Conservation (phyloP, 1,140 invertebrate species). For the Polypedilum pembai region DNA sequence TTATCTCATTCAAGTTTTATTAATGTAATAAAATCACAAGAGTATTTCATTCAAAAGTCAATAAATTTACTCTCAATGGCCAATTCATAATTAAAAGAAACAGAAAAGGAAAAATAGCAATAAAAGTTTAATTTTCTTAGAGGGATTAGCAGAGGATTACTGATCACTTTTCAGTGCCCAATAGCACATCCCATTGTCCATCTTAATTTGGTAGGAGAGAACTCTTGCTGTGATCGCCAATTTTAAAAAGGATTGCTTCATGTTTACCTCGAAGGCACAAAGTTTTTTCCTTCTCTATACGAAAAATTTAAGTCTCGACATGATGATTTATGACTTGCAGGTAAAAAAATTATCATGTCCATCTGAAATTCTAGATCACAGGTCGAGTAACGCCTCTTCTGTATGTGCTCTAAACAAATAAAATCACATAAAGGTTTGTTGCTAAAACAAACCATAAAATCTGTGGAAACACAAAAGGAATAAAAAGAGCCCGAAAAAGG, state of each 20-base stretch:
- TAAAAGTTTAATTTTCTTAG: not conserved
- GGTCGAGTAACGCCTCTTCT: not conserved
- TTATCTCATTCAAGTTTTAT: no score
- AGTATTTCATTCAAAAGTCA: constrained; percentile 14
- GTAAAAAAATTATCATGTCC: not conserved
- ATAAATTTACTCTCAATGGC: not conserved
- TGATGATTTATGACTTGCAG: not conserved
- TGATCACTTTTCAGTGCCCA: constrained; percentile 16
- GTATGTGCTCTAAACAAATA: not conserved
- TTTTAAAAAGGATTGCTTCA: not conserved
- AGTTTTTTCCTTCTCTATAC: not conserved
- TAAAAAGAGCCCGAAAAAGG: not conserved
- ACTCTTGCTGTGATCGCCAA: constrained; percentile 4
- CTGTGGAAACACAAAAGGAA: not conserved
- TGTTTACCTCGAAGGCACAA: not conserved
- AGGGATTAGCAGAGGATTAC: constrained; percentile 3
- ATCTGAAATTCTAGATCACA: constrained; percentile 6
- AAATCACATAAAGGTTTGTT: not conserved
- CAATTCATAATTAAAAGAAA: not conserved
- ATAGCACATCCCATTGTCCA: constrained; percentile 14
- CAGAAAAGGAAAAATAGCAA: not conserved
- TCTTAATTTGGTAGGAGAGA: constrained; percentile 15
- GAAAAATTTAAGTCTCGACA: not conserved
- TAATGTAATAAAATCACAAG: not conserved
- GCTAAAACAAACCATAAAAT: constrained; percentile 13